Conservation (phyloP, 1,140 invertebrate species). For the Pseudobourletiella spinata region DNA sequence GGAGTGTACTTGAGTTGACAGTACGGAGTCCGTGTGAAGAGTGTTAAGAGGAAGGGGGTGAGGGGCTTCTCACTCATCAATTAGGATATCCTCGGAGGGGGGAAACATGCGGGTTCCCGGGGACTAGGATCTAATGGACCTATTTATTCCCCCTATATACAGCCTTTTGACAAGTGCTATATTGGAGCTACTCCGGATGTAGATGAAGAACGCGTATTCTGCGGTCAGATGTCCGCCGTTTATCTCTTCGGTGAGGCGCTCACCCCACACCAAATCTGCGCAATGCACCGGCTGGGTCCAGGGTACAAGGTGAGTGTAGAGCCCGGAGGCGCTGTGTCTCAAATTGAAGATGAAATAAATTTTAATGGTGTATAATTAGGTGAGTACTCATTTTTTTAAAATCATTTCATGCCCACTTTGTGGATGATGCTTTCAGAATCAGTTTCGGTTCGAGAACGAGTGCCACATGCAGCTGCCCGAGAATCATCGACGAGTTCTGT, state of each 20-base stretch:
- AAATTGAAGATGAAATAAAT: not conserved
- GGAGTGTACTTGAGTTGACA: not conserved
- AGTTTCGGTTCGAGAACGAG: conserved; percentile 98
- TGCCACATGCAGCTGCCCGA: conserved; percentile 80
- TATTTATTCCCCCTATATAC: conserved; percentile 40
- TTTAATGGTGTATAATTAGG: not conserved
- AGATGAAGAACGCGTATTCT: conserved; percentile 94
- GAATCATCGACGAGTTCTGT: conserved; percentile 68
- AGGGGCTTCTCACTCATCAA: not conserved
- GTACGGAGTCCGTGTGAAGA: not conserved
- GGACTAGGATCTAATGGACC: not conserved
- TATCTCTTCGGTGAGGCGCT: conserved; percentile 96
- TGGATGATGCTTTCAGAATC: no score
- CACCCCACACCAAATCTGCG: conserved; percentile 91
- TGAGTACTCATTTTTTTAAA: conserved; percentile 13
- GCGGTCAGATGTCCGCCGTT: conserved; percentile 98
- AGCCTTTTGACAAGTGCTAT: conserved; percentile 99
- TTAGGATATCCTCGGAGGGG: not conserved
- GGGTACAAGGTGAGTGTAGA: conserved; percentile 77
- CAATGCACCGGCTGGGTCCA: conserved; percentile 88
- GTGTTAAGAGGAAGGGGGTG: no score
- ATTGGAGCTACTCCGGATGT: conserved; percentile 92
- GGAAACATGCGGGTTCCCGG: not conserved
- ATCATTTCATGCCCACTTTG: no score
- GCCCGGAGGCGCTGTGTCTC: no score